Percentiles rank a stretch among this genome's conserved stretches.
These are phyloP conservation scores for Zonotrichia albicollis DNA, from an alignment of 2,797 vertebrate species.

Conservation along the genomic window DNA sequence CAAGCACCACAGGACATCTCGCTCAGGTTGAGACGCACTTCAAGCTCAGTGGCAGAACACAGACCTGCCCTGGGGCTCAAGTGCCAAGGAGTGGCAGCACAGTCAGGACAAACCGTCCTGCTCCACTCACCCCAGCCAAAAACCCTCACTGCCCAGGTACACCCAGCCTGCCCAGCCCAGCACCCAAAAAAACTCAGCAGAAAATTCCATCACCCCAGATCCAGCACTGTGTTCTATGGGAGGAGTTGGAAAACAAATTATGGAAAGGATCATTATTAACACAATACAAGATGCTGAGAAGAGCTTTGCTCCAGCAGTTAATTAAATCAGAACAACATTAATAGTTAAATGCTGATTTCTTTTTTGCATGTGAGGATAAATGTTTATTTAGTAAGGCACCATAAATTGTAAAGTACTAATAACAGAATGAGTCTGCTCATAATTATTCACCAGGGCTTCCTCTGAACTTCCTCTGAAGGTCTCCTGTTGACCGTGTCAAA, in stretches of 20 bases:
- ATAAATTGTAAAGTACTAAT: not conserved
- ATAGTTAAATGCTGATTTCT: not conserved
- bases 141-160: too few species aligned
- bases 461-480: conserved; percentile 28
- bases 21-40: not conserved
- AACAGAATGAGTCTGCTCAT: not conserved
- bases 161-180: not conserved
- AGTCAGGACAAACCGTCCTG: not conserved
- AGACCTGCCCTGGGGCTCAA: not conserved
- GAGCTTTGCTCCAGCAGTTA: not conserved
- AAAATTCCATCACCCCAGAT: not conserved
- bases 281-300: not conserved
- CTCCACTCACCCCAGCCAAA: not conserved
- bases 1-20: not conserved
- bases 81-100: accelerated
- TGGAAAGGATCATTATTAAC: not conserved
- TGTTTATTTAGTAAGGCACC: not conserved
- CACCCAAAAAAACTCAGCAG: not conserved
- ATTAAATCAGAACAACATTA: not conserved
- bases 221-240: not conserved
- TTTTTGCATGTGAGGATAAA: not conserved
- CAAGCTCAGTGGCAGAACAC: not conserved
- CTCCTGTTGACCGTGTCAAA: not conserved
- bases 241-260: not conserved
- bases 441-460: conserved; percentile 16